Evolutionary conservation across 2,113 vertebrate species (phyloP).

Genomic region (Hippocampus comes): DNA sequence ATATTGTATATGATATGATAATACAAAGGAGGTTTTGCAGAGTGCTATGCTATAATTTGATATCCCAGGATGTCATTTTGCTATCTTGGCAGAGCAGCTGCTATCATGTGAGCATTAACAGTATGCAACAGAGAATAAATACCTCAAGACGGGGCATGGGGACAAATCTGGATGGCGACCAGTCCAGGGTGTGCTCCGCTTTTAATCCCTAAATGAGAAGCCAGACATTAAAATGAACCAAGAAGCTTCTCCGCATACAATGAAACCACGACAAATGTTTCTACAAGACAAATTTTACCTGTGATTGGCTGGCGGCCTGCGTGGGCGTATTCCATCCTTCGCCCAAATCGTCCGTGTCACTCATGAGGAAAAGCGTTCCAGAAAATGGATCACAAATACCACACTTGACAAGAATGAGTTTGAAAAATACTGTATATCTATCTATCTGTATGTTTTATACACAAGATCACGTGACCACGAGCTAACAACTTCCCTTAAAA

Average conservation of each 20-base stretch:
- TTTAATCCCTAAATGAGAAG: background rate
- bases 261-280: background rate
- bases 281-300: background rate
- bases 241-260: background rate
- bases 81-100: too few species aligned
- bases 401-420: background rate
- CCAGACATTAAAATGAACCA: background rate
- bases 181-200: too few species aligned
- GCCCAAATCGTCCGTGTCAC: background rate
- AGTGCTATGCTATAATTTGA: too few species aligned
- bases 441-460: conserved; percentile 10
- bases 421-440: conserved; percentile 38
- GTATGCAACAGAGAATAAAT: background rate
- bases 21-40: too few species aligned
- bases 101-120: too few species aligned
- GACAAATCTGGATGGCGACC: background rate
- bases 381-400: background rate
- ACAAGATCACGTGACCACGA: conserved; percentile 22
- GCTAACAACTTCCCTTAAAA: background rate
- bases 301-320: background rate
- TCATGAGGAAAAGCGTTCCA: background rate
- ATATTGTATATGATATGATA: too few species aligned
- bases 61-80: too few species aligned
- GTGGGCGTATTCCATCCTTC: background rate
- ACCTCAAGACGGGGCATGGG: background rate